Conservation (phyloP, 2,797 vertebrate species). For the Clarias platycephalus region DNA sequence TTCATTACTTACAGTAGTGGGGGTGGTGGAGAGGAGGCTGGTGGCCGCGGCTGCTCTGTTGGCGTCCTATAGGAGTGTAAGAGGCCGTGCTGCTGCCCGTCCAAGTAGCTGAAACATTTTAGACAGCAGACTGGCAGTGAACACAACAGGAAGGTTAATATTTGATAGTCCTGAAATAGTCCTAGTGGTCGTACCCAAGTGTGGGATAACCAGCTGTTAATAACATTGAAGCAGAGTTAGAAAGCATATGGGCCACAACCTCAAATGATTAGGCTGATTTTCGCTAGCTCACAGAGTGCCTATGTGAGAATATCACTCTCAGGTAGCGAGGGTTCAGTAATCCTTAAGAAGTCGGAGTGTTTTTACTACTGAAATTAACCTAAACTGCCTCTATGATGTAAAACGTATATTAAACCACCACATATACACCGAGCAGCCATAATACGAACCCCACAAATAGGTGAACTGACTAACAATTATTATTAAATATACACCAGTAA, state of each 20-base stretch:
- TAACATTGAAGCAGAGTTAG: neutral
- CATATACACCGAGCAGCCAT: too few relatives aligned
- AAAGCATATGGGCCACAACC: neutral
- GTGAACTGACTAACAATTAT: too few relatives aligned
- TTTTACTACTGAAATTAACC: neutral
- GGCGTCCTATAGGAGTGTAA: slow-evolving; percentile 61
- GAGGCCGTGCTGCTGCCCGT: slow-evolving; percentile 58
- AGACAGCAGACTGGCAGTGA: neutral
- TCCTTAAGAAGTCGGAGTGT: neutral
- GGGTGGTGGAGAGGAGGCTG: slow-evolving; percentile 67
- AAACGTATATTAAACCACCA: too few relatives aligned
- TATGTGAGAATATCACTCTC: neutral
- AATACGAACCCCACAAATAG: too few relatives aligned
- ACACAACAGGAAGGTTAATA: neutral
- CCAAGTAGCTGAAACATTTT: slow-evolving; percentile 59
- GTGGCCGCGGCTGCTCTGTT: slow-evolving; percentile 62
- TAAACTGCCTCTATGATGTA: too few relatives aligned
- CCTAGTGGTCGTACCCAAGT: neutral
- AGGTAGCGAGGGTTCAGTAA: neutral
- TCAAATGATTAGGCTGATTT: neutral
- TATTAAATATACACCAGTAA: too few relatives aligned
- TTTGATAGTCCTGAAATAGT: neutral
- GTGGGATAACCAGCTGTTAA: neutral
- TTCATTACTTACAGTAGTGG: slow-evolving; percentile 65
- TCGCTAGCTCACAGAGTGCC: neutral